phyloP scores from a whole-genome alignment of 1,140 invertebrate species.

The Philopotamus ludificatus region DNA sequence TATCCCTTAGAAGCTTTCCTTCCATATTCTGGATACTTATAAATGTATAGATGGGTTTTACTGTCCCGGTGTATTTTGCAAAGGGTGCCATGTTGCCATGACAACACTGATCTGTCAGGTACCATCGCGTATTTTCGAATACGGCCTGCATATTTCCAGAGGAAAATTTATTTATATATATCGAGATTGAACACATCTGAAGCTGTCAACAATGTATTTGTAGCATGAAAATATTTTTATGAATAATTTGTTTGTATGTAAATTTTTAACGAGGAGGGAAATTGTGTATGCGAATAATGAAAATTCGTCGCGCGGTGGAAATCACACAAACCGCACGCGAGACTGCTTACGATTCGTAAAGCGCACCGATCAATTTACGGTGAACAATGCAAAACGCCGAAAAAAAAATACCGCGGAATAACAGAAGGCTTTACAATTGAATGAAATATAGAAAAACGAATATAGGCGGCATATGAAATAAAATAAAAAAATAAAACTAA shows the following conservation, averaged over 20 bases:
- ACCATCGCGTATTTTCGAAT: too few species aligned
- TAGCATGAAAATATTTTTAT: too few species aligned
- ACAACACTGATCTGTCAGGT: constrained; percentile 27
- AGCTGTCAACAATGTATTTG: too few species aligned
- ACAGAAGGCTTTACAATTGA: neutral
- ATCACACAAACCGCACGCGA: neutral
- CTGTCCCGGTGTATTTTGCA: neutral
- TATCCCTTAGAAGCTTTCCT: constrained; percentile 14
- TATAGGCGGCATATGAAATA: too few species aligned
- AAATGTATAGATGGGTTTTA: neutral
- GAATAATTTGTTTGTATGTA: too few species aligned
- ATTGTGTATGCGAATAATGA: too few species aligned
- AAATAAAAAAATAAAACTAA: constrained; percentile 5
- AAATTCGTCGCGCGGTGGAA: too few species aligned
- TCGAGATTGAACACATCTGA: too few species aligned
- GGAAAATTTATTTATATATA: too few species aligned
- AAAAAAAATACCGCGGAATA: neutral
- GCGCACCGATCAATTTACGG: neutral
- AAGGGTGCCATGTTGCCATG: constrained; percentile 23
- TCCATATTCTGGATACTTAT: neutral
- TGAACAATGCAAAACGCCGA: neutral
- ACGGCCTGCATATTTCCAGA: too few species aligned
- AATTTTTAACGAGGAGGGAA: too few species aligned
- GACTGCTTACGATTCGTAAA: neutral
- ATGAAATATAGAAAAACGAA: too few species aligned